phyloP scores from a whole-genome alignment of 2,797 vertebrate genomes.

The Enteromius trimaculatus region DNA sequence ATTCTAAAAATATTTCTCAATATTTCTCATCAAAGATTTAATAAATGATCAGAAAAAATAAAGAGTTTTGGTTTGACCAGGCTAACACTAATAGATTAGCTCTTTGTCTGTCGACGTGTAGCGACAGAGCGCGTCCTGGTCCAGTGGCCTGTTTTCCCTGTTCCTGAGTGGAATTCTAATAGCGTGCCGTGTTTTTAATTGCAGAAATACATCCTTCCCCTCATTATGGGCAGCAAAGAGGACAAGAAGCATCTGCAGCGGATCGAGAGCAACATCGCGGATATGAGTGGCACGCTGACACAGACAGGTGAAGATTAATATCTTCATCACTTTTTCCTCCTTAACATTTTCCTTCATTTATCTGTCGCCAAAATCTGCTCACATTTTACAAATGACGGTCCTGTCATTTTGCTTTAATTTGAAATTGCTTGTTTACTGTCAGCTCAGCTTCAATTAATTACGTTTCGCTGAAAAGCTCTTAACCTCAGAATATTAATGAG shows the following conservation, averaged over 20 bases:
- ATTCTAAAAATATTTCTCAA: not conserved
- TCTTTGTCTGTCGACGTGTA: constrained; percentile 18
- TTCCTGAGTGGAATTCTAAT: constrained; percentile 73
- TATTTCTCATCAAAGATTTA: not conserved
- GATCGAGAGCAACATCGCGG: constrained; percentile 92
- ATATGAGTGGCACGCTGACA: constrained; percentile 99
- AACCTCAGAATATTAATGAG: constrained; percentile 99
- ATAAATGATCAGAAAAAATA: no score
- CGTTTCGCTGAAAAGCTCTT: constrained; percentile 99
- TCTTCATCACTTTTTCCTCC: constrained; percentile 94
- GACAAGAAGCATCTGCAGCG: constrained; percentile 98
- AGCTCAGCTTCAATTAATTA: constrained; percentile 99
- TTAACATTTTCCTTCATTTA: constrained; percentile 96
- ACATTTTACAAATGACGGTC: constrained; percentile 99
- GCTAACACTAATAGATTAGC: constrained; percentile 18
- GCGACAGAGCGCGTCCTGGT: constrained; percentile 25
- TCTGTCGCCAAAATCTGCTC: constrained; percentile 99
- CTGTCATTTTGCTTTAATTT: constrained; percentile 99
- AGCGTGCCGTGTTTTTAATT: constrained; percentile 83
- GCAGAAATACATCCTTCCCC: constrained; percentile 97
- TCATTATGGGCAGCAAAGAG: constrained; percentile 94
- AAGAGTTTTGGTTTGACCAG: not conserved
- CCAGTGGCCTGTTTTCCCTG: constrained; percentile 33
- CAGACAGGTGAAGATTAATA: constrained; percentile 99
- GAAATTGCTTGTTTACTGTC: constrained; percentile 99